Base-by-base conservation (phyloP, 2,113 vertebrate species). In the Anseranas semipalmata region DNA sequence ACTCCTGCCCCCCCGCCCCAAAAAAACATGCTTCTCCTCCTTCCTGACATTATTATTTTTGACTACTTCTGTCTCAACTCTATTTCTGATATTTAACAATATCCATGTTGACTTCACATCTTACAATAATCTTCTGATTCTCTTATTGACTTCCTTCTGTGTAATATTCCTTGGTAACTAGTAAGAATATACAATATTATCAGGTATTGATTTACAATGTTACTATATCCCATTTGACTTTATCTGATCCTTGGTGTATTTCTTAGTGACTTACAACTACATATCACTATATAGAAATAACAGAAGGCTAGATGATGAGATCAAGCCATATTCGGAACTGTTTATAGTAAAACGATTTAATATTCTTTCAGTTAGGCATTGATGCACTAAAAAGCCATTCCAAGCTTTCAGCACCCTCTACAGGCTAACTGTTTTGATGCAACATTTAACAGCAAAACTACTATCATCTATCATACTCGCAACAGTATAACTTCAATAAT, bases 361-460 rank as follows among this genome's bases (percentile, higher is more conserved):
- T 32, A 37, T 53, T 87, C 80, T 95, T 76, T 85, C 50, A 93
- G 82, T 84, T 70, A 93, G 62, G 32, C 59, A 91, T 4, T 72
- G 56, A 87, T 22, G 58, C 53, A 77, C 56, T 58, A 8, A 62
- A 75, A 66, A 80, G 24, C 16, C 82, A 98, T 95, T 97, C 97
- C 95, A 98, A 98, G 97, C 97, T 96, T 98, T 93, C 94, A 98
- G 98, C 98, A 98, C 98, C 98, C 98, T 98, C 98, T 98, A 95
- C 97, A 98, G 98, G 98, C 91, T 84, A 97, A 95, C n/a, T 85
- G 84, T 65, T 94, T 96, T 89, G 83, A 97, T 93, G 76, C 94
- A 97, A 66, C 1, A 70, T 16, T 7, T 7, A 85, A 71, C 25
- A 76, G 21, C 62, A 83, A 66, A 62, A 60, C 17, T 20, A 63